Conservation (phyloP, 2,113 vertebrate species). For the Merops nubicus region DNA sequence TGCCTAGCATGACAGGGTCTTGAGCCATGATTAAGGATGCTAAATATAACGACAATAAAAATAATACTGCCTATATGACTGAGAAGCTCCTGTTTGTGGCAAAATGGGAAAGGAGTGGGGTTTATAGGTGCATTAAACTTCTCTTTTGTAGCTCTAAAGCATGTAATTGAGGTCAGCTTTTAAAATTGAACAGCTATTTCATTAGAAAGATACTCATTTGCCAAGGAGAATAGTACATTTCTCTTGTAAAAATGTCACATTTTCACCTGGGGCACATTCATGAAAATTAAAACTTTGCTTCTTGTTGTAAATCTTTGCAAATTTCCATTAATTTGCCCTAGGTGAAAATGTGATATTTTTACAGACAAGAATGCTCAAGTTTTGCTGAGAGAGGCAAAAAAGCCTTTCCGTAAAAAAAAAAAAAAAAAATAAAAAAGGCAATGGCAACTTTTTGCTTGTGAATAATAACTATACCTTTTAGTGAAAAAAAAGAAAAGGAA, state of each 20-base stretch:
- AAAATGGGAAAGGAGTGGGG: not conserved
- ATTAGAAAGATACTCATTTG: not conserved
- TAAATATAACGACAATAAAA: not conserved
- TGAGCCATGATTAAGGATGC: conserved; percentile 9
- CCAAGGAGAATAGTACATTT: not conserved
- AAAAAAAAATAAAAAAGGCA: not conserved
- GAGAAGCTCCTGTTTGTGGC: not conserved
- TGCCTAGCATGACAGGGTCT: rapidly evolving
- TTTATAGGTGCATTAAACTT: not conserved
- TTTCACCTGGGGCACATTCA: conserved; percentile 50
- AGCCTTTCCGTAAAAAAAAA: not conserved
- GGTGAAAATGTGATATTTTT: conserved; percentile 61
- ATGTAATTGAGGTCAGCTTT: not conserved
- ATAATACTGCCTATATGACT: not conserved
- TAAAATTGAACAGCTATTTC: not conserved
- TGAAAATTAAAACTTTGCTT: conserved; percentile 59
- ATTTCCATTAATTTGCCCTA: conserved; percentile 49
- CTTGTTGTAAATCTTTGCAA: conserved; percentile 60
- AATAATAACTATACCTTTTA: not conserved
- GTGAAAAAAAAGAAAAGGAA: not conserved
- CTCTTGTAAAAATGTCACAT: conserved; percentile 53
- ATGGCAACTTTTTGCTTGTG: not conserved
- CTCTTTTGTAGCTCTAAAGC: not conserved
- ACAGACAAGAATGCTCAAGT: conserved; percentile 33
- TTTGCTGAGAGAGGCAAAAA: conserved; percentile 60